Conservation (phyloP, 2,888 invertebrate species). For the Chouioia cunea region DNA sequence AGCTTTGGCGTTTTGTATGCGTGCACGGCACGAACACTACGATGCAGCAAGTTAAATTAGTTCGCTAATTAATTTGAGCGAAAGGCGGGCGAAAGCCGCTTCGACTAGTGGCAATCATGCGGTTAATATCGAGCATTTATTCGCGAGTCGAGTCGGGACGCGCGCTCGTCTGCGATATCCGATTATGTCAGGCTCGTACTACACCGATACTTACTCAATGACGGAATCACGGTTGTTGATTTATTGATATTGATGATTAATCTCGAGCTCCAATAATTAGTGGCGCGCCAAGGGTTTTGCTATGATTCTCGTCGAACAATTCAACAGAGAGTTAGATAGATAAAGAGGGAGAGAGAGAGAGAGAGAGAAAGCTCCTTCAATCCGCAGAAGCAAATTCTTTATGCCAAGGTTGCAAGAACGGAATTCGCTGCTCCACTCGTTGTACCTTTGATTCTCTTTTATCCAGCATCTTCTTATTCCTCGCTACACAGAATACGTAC, state of each 20-base stretch:
- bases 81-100: conserved; percentile 38
- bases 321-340: too few species aligned
- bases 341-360: too few species aligned
- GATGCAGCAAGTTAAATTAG: conserved; percentile 60
- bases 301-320: too few species aligned
- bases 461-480: neutral
- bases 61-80: conserved; percentile 63
- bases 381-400: conserved; percentile 34
- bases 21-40: neutral
- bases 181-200: too few species aligned
- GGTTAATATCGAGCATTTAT: conserved; percentile 28
- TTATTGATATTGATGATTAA: too few species aligned
- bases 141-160: neutral
- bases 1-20: neutral
- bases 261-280: too few species aligned
- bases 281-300: too few species aligned
- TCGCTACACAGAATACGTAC: neutral
- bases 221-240: too few species aligned
- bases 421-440: conserved; percentile 1
- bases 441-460: conserved; percentile 4
- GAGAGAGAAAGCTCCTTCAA: too few species aligned
- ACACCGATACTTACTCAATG: too few species aligned
- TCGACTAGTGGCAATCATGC: conserved; percentile 31
- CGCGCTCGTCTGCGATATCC: too few species aligned
- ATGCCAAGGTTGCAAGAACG: conserved; percentile 10